Evolutionary conservation across 2,113 vertebrate genomes (phyloP), one percentile per base, ranked within the genome.

Genomic region (Proterorhinus semilunaris): DNA sequence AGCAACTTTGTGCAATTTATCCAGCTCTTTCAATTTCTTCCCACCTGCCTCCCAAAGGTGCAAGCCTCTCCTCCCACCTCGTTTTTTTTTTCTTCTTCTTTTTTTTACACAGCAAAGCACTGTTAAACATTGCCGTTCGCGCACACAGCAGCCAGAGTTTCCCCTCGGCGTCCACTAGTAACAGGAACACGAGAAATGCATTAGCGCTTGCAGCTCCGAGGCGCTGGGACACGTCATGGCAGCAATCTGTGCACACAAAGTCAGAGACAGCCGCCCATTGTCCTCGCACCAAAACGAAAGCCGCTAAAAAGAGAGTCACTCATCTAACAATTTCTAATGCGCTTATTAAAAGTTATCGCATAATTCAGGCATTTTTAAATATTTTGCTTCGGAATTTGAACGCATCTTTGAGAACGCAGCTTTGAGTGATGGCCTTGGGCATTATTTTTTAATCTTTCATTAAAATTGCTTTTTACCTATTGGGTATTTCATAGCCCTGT

Each of bases 171-270:
- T 84, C 83, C 83, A 86, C 85, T 79, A 69, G 55, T 72, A 79
- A 82, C 77, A 71, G 73, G 81, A 88, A 91, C 89, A 90, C 79
- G 79, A 81, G 82, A 91, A 91, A 79, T 84, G 87, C 89, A 90
- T 91, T 89, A 87, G 80, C 87, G 78, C 85, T 75, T 82, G 59
- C 0, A 66, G 81, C 67, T 77, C 78, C 0, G 43, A 8, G 74
- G 81, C 61, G 51, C 61, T 64, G 64, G 49, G 17, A 65, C 65
- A 57, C 75, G 75, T 50, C 36, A 13, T 69, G 68, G 63, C 72
- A 74, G 74, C 62, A 52, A 76, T 74, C 75, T 72, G 76, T 49
- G 47, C 45, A 66, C 75, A 72, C 74, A 83, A 69, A 72, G 21
- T 43, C 8, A 8, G 66, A 74, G 53, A 57, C 53, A 62, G 75